Evolutionary conservation across 64 coral and sea anemone species (phyloP), one percentile per base, ranked within the genome.

Genomic region (Astreopora myriophthalma): DNA sequence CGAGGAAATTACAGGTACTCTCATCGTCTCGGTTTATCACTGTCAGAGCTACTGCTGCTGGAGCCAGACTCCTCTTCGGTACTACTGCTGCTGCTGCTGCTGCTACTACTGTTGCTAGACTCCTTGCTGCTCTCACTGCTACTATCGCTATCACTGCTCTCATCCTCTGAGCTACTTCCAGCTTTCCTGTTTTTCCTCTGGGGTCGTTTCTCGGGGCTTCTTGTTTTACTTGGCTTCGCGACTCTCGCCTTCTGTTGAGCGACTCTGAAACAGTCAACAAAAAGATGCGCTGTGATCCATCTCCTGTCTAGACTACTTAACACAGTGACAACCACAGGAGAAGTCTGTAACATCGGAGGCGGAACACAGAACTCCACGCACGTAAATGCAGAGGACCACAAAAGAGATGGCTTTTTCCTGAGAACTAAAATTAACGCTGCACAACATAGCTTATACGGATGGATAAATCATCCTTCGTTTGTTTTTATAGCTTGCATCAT

Each of bases 1-100:
- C 0, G 16, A 13, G n/a, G n/a, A 63, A 33, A 3, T 16, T 19
- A 19, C 17, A 55, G 3, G 17, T 22, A 3, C 3, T 13, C 22
- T 58, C 32, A 83, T 83, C 79, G 52, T 64, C 79, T 83, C 65
- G 52, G 79, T 34, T 37, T 65, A 10, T 25, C 79, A 10, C 58
- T 61, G n/a, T 24, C 8, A 0, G 79, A 83, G 11, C 57, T 65
- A 24, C 79, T 63, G 31, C 79, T 65, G 31, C 33, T 31, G 1
- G 79, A 83, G 20, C 33, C 79, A 39, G 79, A 83, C 57, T 83
- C 20, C 79, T 83, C 79, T 20, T 83, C 79, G 17, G 32, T 60
- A 32, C 79, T 64, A 20, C 79, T 83, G n/a, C 57, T 38, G 8
- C n/a, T 28, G 5, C 19, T 35, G 57, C 79, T 83, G 30, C 77